Evolutionary conservation across 1,140 invertebrate species (phyloP), one percentile per base, ranked within the genome.

Genomic region (Berghia stephanieae): DNA sequence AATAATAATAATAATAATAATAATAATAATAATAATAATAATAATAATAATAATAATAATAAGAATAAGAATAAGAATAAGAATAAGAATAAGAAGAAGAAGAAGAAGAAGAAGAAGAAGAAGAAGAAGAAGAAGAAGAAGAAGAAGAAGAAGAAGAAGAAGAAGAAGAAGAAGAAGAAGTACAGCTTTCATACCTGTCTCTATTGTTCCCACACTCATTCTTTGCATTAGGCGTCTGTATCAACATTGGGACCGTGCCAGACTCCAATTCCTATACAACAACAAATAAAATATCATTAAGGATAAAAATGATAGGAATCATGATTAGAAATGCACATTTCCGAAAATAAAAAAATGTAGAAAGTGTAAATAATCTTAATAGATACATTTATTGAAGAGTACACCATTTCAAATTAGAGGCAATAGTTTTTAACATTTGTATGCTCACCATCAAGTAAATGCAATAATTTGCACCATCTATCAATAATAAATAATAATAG

Each of bases 191-290:
- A 74, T 81, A 88, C 86, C 91, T 90, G 85, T 94, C 93, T 73
- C 91, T 83, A 82, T 93, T 93, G 84, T 92, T 93, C 3, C 93
- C 93, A 71, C 84, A 84, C 24, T 88, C 88, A 82, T 85, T 88
- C 44, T 74, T 79, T 67, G 81, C 78, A 80, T 89, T 89, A 42
- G 88, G 88, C 75, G 88, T 89, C 49, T 84, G 85, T 36, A 88
- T 84, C 10, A 89, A 79, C 0, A 98, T 90, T 4, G 96, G 96
- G 0, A 98, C 90, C 0, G 94, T 94, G 4, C 96, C 96, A 83
- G 96, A 96, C 89, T 97, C 95, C 4, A 98, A 89, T 89, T 98
- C 96, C 88, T 98, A 88, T 10, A 80, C 63, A 68, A 40, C 10
- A 13, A 49, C 13, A 49, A 13, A n/a, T 13, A 49, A 13, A n/a